Percentiles rank a stretch among this genome's conserved stretches.
Conservation (phyloP, 2,888 invertebrate genomes). For the Maniola hyperantus region DNA sequence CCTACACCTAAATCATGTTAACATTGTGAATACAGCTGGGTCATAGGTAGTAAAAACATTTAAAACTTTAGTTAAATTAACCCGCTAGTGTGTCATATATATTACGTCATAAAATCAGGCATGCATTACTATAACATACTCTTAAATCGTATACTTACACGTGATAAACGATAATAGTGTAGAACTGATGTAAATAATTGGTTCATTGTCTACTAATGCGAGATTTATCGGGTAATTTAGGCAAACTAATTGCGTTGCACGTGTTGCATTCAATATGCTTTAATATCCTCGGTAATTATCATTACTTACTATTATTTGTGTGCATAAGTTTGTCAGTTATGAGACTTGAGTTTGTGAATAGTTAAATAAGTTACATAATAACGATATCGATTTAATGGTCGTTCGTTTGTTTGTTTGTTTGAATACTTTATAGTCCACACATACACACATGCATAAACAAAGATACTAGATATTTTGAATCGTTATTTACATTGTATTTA, state of each 20-base stretch:
- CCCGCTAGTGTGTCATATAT: neutral
- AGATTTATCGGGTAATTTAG: slow-evolving; percentile 22
- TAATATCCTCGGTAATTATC: neutral
- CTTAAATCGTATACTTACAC: slow-evolving; percentile 8
- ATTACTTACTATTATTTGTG: neutral
- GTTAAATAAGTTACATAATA: neutral
- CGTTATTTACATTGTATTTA: too few relatives aligned
- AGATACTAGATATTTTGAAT: too few relatives aligned
- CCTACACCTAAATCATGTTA: too few relatives aligned
- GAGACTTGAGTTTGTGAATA: neutral
- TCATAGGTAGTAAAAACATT: too few relatives aligned
- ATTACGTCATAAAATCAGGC: neutral
- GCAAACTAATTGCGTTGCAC: slow-evolving; percentile 24
- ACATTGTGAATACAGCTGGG: too few relatives aligned
- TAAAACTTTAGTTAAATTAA: too few relatives aligned
- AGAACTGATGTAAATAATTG: slow-evolving; percentile 22
- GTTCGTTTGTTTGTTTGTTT: neutral
- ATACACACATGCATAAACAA: too few relatives aligned
- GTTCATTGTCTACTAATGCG: slow-evolving; percentile 24
- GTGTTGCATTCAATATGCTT: slow-evolving; percentile 26
- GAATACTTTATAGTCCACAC: too few relatives aligned
- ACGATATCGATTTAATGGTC: neutral
- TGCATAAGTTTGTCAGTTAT: neutral
- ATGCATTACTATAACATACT: neutral
- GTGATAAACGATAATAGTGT: slow-evolving; percentile 13